A percentile compares a stretch with the other conserved stretches of the same genome.
phyloP scores from a whole-genome alignment of 2,888 invertebrate genomes.

The Stenurella melanura region DNA sequence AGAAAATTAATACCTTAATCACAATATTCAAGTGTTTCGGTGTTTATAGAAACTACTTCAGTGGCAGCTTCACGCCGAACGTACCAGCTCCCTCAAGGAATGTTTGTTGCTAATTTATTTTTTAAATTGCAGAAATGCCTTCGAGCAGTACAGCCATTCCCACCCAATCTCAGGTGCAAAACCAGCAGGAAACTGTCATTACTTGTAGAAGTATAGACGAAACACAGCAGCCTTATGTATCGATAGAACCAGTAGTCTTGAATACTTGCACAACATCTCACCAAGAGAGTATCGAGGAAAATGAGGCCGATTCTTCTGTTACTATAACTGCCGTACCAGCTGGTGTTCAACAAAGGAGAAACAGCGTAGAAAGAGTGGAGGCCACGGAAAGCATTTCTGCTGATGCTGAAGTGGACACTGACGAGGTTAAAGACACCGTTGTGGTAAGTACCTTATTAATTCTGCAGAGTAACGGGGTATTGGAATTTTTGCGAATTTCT shows the following conservation, averaged over 20 bases:
- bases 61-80: too few relatives aligned
- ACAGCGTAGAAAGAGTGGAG: constrained; percentile 64
- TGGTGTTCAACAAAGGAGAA: constrained; percentile 64
- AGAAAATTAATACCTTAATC: too few relatives aligned
- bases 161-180: constrained; percentile 40
- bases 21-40: too few relatives aligned
- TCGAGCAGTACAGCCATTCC: constrained; percentile 43
- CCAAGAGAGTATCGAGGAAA: constrained; percentile 50
- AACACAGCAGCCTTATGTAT: constrained; percentile 60
- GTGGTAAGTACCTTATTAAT: too few relatives aligned
- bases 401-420: constrained; percentile 70
- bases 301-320: constrained; percentile 36
- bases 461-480: too few relatives aligned
- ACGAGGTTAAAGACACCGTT: constrained; percentile 43
- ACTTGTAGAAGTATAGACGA: constrained; percentile 53
- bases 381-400: constrained; percentile 17
- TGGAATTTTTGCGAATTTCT: too few relatives aligned
- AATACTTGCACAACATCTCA: constrained; percentile 51
- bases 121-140: constrained; percentile 43
- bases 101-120: not conserved
- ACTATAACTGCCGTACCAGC: constrained; percentile 61
- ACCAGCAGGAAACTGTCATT: constrained; percentile 51
- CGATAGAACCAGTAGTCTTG: constrained; percentile 61
- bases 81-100: too few relatives aligned
- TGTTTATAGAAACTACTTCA: too few relatives aligned